Evolutionary conservation across 2,888 invertebrate species (phyloP).

Genomic region (Mystacides longicornis): DNA sequence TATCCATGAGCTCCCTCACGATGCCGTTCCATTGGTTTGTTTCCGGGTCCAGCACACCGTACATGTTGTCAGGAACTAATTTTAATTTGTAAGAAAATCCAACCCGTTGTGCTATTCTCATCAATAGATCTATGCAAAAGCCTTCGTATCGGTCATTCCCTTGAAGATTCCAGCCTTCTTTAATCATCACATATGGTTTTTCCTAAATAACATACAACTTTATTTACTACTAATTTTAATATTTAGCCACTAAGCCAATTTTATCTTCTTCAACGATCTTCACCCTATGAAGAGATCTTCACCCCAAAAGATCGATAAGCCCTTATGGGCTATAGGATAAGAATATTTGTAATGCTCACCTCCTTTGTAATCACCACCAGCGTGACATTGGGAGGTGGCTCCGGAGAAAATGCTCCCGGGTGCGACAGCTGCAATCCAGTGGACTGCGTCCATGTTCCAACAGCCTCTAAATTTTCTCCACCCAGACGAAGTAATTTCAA

Average conservation of each 20-base stretch:
- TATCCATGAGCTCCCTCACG: slow-evolving; percentile 77
- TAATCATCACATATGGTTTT: slow-evolving; percentile 86
- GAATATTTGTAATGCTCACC: no score
- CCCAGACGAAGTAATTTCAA: slow-evolving; percentile 77
- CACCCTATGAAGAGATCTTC: no score
- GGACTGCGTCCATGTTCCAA: slow-evolving; percentile 74
- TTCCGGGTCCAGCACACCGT: slow-evolving; percentile 80
- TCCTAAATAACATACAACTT: slow-evolving; percentile 49
- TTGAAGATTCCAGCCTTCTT: slow-evolving; percentile 73
- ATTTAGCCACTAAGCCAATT: not conserved
- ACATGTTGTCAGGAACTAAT: slow-evolving; percentile 80
- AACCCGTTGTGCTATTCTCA: slow-evolving; percentile 73
- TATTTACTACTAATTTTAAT: not conserved
- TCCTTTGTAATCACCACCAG: slow-evolving; percentile 85
- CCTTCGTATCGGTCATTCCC: slow-evolving; percentile 85
- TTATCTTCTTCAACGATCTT: not conserved
- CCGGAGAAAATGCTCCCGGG: slow-evolving; percentile 77
- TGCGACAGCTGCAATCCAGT: slow-evolving; percentile 76
- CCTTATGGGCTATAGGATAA: no score
- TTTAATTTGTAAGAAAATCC: slow-evolving; percentile 83
- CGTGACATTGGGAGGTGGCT: slow-evolving; percentile 76
- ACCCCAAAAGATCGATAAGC: no score
- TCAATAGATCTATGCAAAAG: slow-evolving; percentile 84
- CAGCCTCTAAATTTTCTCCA: slow-evolving; percentile 69
- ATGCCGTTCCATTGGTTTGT: slow-evolving; percentile 89